These are phyloP conservation scores for Rhipidura dahli DNA, from an alignment of 2,113 vertebrate species.

Conservation along the genomic window DNA sequence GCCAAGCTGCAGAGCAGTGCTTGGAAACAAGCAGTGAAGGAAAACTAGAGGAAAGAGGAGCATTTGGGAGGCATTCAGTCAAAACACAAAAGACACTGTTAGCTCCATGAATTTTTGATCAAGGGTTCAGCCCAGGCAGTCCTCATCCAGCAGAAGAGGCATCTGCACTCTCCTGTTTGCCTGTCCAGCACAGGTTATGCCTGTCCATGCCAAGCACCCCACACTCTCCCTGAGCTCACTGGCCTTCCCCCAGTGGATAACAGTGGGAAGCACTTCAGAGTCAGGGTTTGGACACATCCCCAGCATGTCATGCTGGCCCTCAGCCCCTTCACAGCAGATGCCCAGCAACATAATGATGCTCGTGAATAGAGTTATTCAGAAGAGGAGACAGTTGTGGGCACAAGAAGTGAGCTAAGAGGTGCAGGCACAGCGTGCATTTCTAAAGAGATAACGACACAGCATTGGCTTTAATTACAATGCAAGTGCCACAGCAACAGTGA, in stretches of 20 bases:
- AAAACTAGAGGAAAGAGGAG: not conserved
- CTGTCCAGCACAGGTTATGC: not conserved
- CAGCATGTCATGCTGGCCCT: not conserved
- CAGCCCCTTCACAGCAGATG: not conserved
- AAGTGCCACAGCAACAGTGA: not conserved
- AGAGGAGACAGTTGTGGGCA: not conserved
- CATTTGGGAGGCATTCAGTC: not conserved
- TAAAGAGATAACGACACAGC: not conserved
- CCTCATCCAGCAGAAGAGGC: not conserved
- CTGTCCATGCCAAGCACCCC: not conserved
- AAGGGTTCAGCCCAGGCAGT: not conserved
- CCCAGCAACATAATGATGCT: not conserved
- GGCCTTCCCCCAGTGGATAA: not conserved
- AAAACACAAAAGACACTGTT: not conserved
- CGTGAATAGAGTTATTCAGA: not conserved
- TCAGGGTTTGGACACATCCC: not conserved
- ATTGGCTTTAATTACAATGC: not conserved
- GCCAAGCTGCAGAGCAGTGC: not conserved
- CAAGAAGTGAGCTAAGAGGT: not conserved
- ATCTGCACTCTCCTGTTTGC: rapidly evolving
- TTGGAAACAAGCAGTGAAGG: not conserved
- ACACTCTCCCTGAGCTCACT: not conserved
- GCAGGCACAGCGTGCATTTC: not conserved
- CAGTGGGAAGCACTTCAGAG: not conserved
- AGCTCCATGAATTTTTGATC: not conserved